Conservation (phyloP, 2,113 vertebrate species). For the Cyprinus carpio region DNA sequence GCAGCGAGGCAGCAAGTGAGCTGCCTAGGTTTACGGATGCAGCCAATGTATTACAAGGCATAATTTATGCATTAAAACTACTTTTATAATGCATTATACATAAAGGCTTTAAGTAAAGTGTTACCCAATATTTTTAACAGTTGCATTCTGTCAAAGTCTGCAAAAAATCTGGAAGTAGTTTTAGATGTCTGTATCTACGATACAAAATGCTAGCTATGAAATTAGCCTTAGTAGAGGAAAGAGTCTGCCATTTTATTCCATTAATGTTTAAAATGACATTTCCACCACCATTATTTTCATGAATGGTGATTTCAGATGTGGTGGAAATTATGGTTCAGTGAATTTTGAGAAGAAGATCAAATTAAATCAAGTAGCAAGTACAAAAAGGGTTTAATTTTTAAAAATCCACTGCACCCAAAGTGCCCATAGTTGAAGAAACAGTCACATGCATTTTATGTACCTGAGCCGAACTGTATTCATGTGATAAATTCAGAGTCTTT, state of each 20-base stretch:
- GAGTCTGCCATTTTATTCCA: not conserved
- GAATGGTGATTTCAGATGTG: not conserved
- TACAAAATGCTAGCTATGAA: not conserved
- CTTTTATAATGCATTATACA: no score
- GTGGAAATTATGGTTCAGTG: not conserved
- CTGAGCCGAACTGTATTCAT: slow-evolving; percentile 15
- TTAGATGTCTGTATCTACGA: not conserved
- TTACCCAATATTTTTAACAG: not conserved
- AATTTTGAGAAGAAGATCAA: not conserved
- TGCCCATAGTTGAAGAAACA: not conserved
- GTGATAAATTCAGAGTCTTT: slow-evolving; percentile 22
- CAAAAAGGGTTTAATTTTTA: not conserved
- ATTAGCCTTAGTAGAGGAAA: not conserved
- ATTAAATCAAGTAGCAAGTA: not conserved
- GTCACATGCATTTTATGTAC: slow-evolving; percentile 14
- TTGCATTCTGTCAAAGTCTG: not conserved
- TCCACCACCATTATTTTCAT: not conserved
- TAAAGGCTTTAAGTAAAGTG: no score
- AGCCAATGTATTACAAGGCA: no score
- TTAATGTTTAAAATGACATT: not conserved
- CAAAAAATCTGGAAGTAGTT: not conserved
- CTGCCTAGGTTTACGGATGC: no score
- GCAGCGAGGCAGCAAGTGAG: no score
- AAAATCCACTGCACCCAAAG: not conserved
- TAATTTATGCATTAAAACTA: no score